Evolutionary conservation across 2,797 vertebrate species (phyloP).

Genomic region (Falco naumanni): DNA sequence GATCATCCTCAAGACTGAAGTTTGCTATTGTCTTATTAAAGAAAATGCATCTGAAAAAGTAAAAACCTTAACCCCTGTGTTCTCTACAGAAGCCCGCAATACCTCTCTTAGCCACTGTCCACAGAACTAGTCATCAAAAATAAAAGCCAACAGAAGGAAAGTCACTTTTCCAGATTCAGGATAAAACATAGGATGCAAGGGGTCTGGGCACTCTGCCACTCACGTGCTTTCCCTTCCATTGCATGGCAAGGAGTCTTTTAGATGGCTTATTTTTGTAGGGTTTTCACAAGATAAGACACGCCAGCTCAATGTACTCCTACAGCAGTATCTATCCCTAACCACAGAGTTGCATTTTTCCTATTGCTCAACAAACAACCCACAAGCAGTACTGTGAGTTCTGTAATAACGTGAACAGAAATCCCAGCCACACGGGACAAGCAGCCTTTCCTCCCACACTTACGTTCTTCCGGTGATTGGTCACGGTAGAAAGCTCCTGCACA

Average conservation of each 20-base stretch:
- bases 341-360: background rate
- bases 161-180: background rate
- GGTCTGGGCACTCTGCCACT: background rate
- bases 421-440: accelerated
- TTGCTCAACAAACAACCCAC: background rate
- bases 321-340: background rate
- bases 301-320: accelerated
- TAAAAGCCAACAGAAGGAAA: background rate
- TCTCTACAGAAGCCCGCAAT: background rate
- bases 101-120: background rate
- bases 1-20: background rate
- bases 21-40: background rate
- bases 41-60: background rate
- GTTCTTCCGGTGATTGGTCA: constrained; percentile 45
- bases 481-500: constrained; percentile 78
- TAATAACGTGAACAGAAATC: background rate
- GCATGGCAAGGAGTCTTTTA: background rate
- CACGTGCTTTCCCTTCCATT: accelerated
- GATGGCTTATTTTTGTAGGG: background rate
- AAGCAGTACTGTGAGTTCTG: background rate
- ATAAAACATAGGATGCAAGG: background rate
- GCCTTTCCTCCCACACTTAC: constrained; percentile 43
- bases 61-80: background rate
- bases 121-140: background rate
- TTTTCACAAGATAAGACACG: background rate